Base-by-base conservation (phyloP, 2,113 vertebrate genomes). In the Trochalopteron elliotii region DNA sequence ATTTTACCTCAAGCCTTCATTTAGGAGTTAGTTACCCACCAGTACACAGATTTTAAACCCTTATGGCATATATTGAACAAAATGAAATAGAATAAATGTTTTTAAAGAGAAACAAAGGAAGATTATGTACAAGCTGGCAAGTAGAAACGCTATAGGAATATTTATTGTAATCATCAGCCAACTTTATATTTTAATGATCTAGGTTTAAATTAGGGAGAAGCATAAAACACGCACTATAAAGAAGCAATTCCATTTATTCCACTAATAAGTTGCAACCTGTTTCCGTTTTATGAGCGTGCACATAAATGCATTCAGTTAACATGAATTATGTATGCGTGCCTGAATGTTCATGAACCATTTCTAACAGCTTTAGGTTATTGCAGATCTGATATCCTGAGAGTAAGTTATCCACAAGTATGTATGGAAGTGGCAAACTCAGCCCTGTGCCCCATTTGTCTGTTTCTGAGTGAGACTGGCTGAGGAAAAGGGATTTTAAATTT, bases 201-300 rank as follows among this genome's bases (percentile, higher is more conserved):
- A 60, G 67, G 28, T 71, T 92, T 91, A 93, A 91, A 83, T 71
- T 82, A 82, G 77, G 85, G 68, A 79, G 71, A 94, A 77, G 52
- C 76, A 81, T 89, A 83, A 84, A 80, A 81, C 49, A 22, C 22
- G 12, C 4, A 13, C 63, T 75, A 90, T 89, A 88, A 95, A 92
- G 83, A 53, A 91, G 65, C 47, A 94, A 86, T 90, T 91, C 57
- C 78, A 79, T 95, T 92, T 87, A 83, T 96, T 87, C 85, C 74
- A 74, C 89, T 79, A 90, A 91, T 80, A 93, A 84, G 47, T 65
- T 91, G 87, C 88, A 94, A 94, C 87, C 83, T 93, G 92, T 78
- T 96, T 94, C 76, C 8, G 0, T 92, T 97, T 94, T 79, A 77
- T 17, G 53, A 78, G 89, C 11, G 0, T 3, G 44, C 53, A 59